Percentiles rank a stretch among this genome's conserved stretches.
Evolutionary conservation across 2,113 vertebrate genomes (phyloP).

Genomic region (Mastomys natalensis): DNA sequence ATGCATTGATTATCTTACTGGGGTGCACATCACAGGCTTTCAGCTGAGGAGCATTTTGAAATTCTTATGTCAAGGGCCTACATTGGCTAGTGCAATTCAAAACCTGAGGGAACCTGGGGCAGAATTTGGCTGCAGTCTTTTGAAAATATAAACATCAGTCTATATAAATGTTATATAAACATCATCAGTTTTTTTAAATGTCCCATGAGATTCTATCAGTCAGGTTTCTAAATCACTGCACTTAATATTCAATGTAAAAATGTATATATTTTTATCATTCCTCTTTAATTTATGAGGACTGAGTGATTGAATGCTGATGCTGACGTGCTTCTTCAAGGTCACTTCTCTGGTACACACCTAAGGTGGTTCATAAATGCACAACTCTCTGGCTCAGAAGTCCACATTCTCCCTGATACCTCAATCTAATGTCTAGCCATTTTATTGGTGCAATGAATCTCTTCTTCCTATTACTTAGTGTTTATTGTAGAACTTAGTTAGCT

Average conservation of each 20-base stretch:
- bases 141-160: conserved; percentile 12
- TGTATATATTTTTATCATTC: conserved; percentile 62
- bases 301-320: background rate
- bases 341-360: conserved; percentile 31
- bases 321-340: conserved; percentile 43
- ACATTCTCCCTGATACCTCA: background rate
- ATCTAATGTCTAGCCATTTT: conserved; percentile 41
- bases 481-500: conserved; percentile 39
- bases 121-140: conserved; percentile 18
- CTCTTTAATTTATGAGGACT: conserved; percentile 66
- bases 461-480: conserved; percentile 46
- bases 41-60: conserved; percentile 16
- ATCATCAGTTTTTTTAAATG: conserved; percentile 18
- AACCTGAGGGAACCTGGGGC: background rate
- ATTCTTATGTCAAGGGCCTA: background rate
- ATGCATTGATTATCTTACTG: conserved; percentile 27
- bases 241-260: conserved; percentile 64
- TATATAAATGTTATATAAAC: conserved; percentile 40
- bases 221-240: conserved; percentile 27
- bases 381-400: conserved; percentile 35
- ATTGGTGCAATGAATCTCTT: background rate
- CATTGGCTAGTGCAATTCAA: conserved; percentile 41
- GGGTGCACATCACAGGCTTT: background rate
- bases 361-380: background rate
- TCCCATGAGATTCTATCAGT: conserved; percentile 42